Conservation (phyloP, 2,888 invertebrate genomes). For the Hirtodrosophila confusa region DNA sequence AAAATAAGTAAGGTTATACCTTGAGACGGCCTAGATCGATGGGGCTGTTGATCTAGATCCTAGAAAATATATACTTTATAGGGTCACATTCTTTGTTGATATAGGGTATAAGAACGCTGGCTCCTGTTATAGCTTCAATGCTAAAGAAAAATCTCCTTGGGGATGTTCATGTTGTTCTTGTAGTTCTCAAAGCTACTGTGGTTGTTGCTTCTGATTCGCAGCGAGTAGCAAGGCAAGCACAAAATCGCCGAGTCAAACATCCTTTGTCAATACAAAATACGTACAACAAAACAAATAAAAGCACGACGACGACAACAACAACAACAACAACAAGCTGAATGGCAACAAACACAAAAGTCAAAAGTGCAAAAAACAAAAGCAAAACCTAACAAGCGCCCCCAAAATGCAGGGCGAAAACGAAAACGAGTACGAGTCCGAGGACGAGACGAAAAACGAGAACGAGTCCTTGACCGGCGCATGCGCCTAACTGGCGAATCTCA, state of each 20-base stretch:
- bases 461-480: conserved; percentile 44
- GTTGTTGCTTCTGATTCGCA: conserved; percentile 39
- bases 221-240: conserved; percentile 61
- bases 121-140: conserved; percentile 52
- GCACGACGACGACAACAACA: conserved; percentile 43
- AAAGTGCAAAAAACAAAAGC: conserved; percentile 55
- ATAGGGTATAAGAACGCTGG: conserved; percentile 8
- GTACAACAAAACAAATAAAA: conserved; percentile 72
- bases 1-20: too few relatives aligned
- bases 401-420: conserved; percentile 48
- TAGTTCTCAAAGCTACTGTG: conserved; percentile 28
- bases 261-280: conserved; percentile 78
- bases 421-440: conserved; percentile 1
- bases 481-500: conserved; percentile 56
- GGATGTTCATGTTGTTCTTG: conserved; percentile 52
- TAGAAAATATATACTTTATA: too few relatives aligned
- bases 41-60: too few relatives aligned
- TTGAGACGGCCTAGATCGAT: too few relatives aligned
- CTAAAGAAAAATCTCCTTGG: conserved; percentile 59
- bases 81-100: too few relatives aligned
- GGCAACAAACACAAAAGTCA: conserved; percentile 78
- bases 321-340: conserved; percentile 37
- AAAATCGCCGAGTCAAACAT: conserved; percentile 79
- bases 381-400: conserved; percentile 50
- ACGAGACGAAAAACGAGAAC: conserved; percentile 6